These are phyloP conservation scores for Theocolax elegans DNA, from an alignment of 1,140 invertebrate species.

Conservation along the genomic window DNA sequence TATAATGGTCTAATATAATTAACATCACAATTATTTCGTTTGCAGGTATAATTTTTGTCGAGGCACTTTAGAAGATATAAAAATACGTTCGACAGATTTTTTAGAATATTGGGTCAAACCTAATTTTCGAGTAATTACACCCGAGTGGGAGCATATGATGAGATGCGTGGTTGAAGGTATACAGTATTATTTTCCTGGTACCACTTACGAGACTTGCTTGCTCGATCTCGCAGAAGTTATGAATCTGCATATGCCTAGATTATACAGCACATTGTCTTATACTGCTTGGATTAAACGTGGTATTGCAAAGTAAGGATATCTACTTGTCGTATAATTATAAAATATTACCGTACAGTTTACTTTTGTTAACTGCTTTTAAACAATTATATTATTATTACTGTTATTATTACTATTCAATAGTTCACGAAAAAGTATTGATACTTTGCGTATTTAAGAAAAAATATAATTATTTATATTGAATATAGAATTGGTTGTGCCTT, in stretches of 20 bases:
- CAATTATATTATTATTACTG: background rate
- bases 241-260: conserved; percentile 51
- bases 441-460: no score
- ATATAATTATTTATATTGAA: no score
- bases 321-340: no score
- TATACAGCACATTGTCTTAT: conserved; percentile 53
- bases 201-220: conserved; percentile 52
- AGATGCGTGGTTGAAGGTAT: conserved; percentile 59
- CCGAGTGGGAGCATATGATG: conserved; percentile 66
- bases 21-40: no score
- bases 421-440: no score
- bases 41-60: conserved; percentile 70
- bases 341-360: no score
- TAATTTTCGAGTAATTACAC: conserved; percentile 55
- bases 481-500: no score
- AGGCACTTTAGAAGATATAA: conserved; percentile 62
- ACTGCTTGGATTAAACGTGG: conserved; percentile 42
- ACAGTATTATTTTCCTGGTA: conserved; percentile 52
- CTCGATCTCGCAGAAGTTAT: conserved; percentile 55
- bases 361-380: no score
- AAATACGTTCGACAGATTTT: conserved; percentile 58
- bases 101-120: conserved; percentile 59
- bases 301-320: conserved; percentile 44
- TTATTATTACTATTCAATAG: no score
- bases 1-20: no score